These are phyloP conservation scores for Hephaestus fuliginosus DNA, from an alignment of 2,797 vertebrate species.

Conservation along the genomic window DNA sequence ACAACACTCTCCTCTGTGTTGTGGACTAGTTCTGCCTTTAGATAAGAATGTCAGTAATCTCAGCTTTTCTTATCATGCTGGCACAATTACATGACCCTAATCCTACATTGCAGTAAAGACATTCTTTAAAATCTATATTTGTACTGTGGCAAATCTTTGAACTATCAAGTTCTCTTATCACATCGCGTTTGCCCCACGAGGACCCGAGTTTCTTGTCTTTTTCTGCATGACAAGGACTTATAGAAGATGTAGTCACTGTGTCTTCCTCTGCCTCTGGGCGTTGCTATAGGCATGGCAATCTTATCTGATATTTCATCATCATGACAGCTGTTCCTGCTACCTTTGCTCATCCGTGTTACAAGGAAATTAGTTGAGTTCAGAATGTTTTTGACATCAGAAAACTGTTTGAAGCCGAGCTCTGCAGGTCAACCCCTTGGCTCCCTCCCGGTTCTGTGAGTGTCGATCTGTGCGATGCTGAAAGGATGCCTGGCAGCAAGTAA, in stretches of 20 bases:
- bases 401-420: constrained; percentile 12
- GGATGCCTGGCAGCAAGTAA: constrained; percentile 19
- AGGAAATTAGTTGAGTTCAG: constrained; percentile 14
- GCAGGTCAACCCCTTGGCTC: constrained; percentile 23
- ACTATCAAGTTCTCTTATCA: constrained; percentile 36
- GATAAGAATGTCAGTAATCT: constrained; percentile 82
- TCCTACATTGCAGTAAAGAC: constrained; percentile 70
- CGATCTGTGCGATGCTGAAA: constrained; percentile 9
- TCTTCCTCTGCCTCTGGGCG: constrained; percentile 24
- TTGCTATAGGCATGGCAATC: constrained; percentile 26
- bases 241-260: constrained; percentile 13
- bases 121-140: constrained; percentile 67
- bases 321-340: constrained; percentile 27
- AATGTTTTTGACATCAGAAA: constrained; percentile 35
- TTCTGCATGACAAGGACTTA: constrained; percentile 24
- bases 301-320: constrained; percentile 50
- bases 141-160: constrained; percentile 46
- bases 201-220: constrained; percentile 24
- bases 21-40: constrained; percentile 61
- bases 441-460: constrained; percentile 10
- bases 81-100: constrained; percentile 78
- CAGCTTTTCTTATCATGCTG: constrained; percentile 75
- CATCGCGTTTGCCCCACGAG: constrained; percentile 14
- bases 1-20: constrained; percentile 23
- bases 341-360: constrained; percentile 29